These are phyloP conservation scores for Limanda limanda DNA, from an alignment of 2,113 vertebrate genomes.

Conservation along the genomic window DNA sequence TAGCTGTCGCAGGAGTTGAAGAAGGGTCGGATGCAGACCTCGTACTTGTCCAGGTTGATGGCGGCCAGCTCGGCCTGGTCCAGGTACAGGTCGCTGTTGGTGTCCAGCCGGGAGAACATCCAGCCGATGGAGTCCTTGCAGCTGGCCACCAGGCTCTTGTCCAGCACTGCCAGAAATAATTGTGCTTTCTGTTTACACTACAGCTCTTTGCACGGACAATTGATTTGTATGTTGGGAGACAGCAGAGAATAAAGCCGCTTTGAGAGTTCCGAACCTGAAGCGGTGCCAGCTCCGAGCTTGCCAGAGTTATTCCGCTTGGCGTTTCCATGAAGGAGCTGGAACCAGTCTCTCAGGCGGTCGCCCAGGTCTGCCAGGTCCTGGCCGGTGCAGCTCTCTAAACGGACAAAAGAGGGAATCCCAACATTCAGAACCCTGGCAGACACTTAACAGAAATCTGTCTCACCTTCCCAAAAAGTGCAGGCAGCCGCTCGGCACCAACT, in stretches of 20 bases:
- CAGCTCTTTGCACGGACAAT: not conserved
- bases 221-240: slow-evolving; percentile 26
- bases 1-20: slow-evolving; percentile 98
- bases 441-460: slow-evolving; percentile 36
- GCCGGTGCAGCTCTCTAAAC: slow-evolving; percentile 92
- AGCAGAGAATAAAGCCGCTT: slow-evolving; percentile 10
- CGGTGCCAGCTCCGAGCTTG: slow-evolving; percentile 69
- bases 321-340: slow-evolving; percentile 96
- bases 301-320: slow-evolving; percentile 91
- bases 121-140: slow-evolving; percentile 98
- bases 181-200: not conserved
- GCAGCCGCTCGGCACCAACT: not conserved
- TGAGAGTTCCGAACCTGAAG: slow-evolving; percentile 77
- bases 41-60: slow-evolving; percentile 97
- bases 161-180: slow-evolving; percentile 82
- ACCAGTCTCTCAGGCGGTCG: slow-evolving; percentile 96
- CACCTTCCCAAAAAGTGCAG: slow-evolving; percentile 28
- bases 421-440: slow-evolving; percentile 34
- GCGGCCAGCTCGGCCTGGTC: slow-evolving; percentile 91
- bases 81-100: slow-evolving; percentile 90
- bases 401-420: slow-evolving; percentile 27
- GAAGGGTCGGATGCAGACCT: slow-evolving; percentile 96
- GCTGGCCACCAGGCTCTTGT: slow-evolving; percentile 90
- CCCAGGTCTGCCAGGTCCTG: slow-evolving; percentile 96
- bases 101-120: slow-evolving; percentile 98